phyloP scores from a whole-genome alignment of 2,113 vertebrate genomes.

The Limnothrissa miodon region DNA sequence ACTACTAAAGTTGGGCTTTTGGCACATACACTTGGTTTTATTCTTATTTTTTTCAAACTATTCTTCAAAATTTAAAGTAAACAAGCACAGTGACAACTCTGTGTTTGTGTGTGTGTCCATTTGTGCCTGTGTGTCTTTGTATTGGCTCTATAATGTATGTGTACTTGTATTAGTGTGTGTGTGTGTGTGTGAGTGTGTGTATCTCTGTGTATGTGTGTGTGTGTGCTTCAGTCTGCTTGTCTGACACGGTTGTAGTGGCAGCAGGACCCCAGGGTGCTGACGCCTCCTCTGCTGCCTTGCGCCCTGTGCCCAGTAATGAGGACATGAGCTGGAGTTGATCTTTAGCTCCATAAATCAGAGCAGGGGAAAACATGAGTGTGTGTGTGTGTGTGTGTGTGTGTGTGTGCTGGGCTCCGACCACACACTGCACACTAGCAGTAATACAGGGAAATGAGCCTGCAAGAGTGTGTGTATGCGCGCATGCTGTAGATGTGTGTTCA shows the following conservation, averaged over 20 bases:
- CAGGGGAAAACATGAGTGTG: not conserved
- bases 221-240: conserved; percentile 28
- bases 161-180: too few species aligned
- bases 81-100: not conserved
- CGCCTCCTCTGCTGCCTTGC: conserved; percentile 21
- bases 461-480: conserved; percentile 23
- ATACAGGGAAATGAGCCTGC: conserved; percentile 23
- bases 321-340: conserved; percentile 28
- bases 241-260: conserved; percentile 22
- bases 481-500: conserved; percentile 6
- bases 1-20: not conserved
- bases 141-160: not conserved
- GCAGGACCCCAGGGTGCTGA: conserved; percentile 27
- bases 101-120: not conserved
- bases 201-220: not conserved
- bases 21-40: too few species aligned
- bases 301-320: conserved; percentile 32
- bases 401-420: not conserved
- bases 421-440: not conserved
- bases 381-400: conserved; percentile 14
- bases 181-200: not conserved
- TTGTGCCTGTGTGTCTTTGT: not conserved
- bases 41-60: too few species aligned
- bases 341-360: conserved; percentile 16
- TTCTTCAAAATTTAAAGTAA: not conserved